Evolutionary conservation across 2,888 invertebrate species (phyloP).

Genomic region (Cacoxenus indagator): DNA sequence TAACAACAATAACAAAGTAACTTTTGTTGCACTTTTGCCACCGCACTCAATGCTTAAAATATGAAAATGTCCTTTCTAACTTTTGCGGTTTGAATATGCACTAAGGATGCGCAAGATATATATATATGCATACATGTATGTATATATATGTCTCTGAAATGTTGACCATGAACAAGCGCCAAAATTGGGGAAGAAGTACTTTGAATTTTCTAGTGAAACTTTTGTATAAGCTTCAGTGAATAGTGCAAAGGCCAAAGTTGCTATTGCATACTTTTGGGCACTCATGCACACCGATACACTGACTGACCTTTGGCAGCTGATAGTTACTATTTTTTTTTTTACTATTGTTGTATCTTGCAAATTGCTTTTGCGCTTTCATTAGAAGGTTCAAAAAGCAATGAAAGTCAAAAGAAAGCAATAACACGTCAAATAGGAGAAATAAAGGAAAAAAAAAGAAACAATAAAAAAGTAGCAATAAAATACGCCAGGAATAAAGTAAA

Average conservation of each 20-base stretch:
- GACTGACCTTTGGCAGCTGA: background rate
- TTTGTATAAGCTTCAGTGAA: background rate
- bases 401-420: slow-evolving; percentile 10
- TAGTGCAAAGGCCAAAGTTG: slow-evolving; percentile 22
- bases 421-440: background rate
- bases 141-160: background rate
- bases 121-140: background rate
- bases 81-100: background rate
- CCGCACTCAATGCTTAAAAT: background rate
- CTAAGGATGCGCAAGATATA: background rate
- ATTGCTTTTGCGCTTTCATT: slow-evolving; percentile 40
- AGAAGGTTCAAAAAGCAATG: slow-evolving; percentile 24
- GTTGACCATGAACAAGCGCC: slow-evolving; percentile 16
- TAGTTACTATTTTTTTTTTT: too few species aligned
- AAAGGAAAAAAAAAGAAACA: background rate
- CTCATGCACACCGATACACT: background rate
- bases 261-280: slow-evolving; percentile 49
- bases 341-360: too few species aligned
- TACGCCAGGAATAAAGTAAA: slow-evolving; percentile 4
- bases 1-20: background rate
- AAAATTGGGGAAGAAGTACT: background rate
- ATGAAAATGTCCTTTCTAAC: slow-evolving; percentile 11
- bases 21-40: background rate
- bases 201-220: background rate
- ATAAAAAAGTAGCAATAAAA: background rate